A percentile compares a stretch with the other conserved stretches of the same genome.
phyloP scores from a whole-genome alignment of 2,797 vertebrate genomes.

The Siniperca obscura region DNA sequence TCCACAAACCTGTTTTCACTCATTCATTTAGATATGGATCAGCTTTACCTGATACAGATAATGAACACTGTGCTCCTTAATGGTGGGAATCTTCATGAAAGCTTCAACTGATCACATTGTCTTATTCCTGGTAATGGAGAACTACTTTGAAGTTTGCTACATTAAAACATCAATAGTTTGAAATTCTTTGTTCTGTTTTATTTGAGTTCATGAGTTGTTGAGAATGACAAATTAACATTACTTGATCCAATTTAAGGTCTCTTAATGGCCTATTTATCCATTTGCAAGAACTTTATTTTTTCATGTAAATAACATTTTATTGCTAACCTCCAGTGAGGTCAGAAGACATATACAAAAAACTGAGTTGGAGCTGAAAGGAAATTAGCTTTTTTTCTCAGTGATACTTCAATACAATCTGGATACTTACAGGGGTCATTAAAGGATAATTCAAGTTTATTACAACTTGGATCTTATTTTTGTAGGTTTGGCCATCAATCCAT shows the following conservation, averaged over 20 bases:
- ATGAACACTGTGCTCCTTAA: conserved; percentile 33
- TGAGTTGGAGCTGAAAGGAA: not conserved
- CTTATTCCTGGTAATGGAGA: conserved; percentile 6
- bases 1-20: conserved; percentile 26
- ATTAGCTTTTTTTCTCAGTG: not conserved
- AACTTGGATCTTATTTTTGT: not conserved
- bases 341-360: not conserved
- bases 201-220: not conserved
- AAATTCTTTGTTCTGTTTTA: not conserved
- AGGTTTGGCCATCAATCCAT: not conserved
- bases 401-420: not conserved
- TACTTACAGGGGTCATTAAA: not conserved
- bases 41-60: conserved; percentile 27
- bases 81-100: conserved; percentile 27
- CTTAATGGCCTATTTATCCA: not conserved
- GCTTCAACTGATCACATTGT: conserved; percentile 22
- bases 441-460: not conserved
- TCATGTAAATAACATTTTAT: not conserved
- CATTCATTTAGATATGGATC: conserved; percentile 43
- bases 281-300: not conserved
- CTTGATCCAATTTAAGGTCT: not conserved
- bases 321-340: not conserved
- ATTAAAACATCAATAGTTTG: not conserved
- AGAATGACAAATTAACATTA: not conserved
- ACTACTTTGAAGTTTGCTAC: not conserved